Evolutionary conservation across 2,888 invertebrate species (phyloP), one percentile per base, ranked within the genome.

Genomic region (Silvanus unidentatus): DNA sequence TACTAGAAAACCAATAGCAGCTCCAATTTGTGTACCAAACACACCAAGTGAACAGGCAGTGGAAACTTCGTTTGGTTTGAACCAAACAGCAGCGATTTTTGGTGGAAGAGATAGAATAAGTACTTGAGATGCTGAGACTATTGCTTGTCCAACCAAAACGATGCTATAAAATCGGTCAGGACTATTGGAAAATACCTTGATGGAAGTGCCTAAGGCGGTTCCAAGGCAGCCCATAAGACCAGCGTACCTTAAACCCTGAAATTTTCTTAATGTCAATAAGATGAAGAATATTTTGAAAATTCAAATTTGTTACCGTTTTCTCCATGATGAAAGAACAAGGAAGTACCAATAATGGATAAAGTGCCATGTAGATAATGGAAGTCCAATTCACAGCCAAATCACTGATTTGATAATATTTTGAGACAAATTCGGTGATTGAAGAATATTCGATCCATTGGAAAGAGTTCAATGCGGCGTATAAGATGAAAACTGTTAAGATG

Each of bases 401-500:
- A 54, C 75, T 74, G 16, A 89, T 82, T 16, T 75, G 75, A 66
- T 89, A 90, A 72, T 87, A 88, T 62, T 81, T 81, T 58, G 74
- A 77, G 30, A 95, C 77, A 47, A 91, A 80, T 66, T 92, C 86
- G 55, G 85, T 82, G 51, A 96, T 93, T 65, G 94, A 94, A 64
- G 88, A 86, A 77, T 92, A 91, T 74, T 95, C 89, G 60, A 94
- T 88, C 96, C 96, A 97, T 71, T 96, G 96, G 77, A 92, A 83
- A 39, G 92, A 82, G 69, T 93, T 96, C 45, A 88, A 83, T 45
- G 88, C 84, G n/a, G 94, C 93, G 68, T 88, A 88, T 39, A 88
- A 68, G 10, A 88, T 84, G 72, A 94, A 97, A 55, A 95, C 79
- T 46, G 77, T 73, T 54, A 96, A 74, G 60, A 94, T 85, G 48